phyloP scores from a whole-genome alignment of 2,113 vertebrate genomes.

The Eurystomus gularis region DNA sequence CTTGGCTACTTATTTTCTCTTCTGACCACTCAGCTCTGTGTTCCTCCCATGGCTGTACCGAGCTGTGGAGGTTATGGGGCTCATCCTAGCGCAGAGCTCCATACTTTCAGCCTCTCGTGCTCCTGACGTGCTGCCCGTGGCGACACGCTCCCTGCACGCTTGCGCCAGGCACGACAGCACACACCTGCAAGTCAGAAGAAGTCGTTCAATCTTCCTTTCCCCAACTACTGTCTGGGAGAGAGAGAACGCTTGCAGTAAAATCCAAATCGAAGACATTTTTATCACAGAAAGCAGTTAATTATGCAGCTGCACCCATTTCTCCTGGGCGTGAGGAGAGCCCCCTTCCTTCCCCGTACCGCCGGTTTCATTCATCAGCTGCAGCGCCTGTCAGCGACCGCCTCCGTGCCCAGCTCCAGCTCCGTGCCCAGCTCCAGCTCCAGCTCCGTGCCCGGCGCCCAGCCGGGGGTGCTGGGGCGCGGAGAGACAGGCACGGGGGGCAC shows the following conservation, averaged over 20 bases:
- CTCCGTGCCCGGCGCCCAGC: neutral
- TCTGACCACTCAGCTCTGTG: fast-evolving
- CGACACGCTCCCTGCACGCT: fast-evolving
- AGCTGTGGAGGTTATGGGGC: neutral
- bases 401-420: neutral
- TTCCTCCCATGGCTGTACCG: neutral
- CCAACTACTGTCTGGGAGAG: neutral
- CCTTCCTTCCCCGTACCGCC: neutral
- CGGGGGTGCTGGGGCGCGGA: neutral
- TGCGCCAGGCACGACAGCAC: neutral
- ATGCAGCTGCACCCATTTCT: neutral
- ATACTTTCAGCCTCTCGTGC: fast-evolving
- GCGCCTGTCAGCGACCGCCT: neutral
- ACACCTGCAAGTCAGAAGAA: neutral
- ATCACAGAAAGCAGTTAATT: neutral
- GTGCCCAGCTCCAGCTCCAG: too few species aligned
- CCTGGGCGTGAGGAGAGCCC: neutral
- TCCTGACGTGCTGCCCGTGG: neutral
- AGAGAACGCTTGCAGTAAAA: neutral
- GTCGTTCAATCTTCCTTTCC: neutral
- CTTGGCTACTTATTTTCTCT: neutral
- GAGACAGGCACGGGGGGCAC: neutral
- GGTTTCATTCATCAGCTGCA: fast-evolving
- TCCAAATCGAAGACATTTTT: neutral
- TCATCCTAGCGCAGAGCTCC: neutral